A percentile compares a stretch with the other conserved stretches of the same genome.
Conservation (phyloP, 2,888 invertebrate species). For the Drosophila monieri region DNA sequence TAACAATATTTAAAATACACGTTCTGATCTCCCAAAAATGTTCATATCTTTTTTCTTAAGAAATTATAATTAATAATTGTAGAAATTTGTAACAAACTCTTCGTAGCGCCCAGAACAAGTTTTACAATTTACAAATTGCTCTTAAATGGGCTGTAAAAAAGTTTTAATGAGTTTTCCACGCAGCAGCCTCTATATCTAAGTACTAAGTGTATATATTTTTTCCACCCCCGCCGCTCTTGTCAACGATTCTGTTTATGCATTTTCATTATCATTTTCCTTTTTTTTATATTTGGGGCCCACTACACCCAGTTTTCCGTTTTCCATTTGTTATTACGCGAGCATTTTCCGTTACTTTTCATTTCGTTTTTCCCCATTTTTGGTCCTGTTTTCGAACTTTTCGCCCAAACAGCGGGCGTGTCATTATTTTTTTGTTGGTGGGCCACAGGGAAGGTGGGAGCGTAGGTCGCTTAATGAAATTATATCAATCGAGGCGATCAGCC, state of each 20-base stretch:
- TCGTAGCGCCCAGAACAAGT: slow-evolving; percentile 46
- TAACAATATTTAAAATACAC: neutral
- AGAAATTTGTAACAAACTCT: slow-evolving; percentile 45
- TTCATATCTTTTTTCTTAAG: neutral
- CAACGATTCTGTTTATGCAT: slow-evolving; percentile 52
- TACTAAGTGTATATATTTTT: slow-evolving; percentile 10
- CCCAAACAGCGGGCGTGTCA: slow-evolving; percentile 36
- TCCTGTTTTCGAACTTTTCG: slow-evolving; percentile 19
- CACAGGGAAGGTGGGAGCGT: slow-evolving; percentile 11
- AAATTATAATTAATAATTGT: slow-evolving; percentile 65
- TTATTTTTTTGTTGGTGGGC: slow-evolving; percentile 4
- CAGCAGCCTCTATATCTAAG: slow-evolving; percentile 41
- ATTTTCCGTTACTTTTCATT: slow-evolving; percentile 41
- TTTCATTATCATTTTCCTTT: slow-evolving; percentile 66
- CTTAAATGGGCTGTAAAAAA: slow-evolving; percentile 84
- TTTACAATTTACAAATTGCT: slow-evolving; percentile 83
- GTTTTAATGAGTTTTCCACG: slow-evolving; percentile 83
- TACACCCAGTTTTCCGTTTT: slow-evolving; percentile 44
- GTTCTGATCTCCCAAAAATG: neutral
- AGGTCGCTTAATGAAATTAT: slow-evolving; percentile 70
- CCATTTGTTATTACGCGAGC: slow-evolving; percentile 39
- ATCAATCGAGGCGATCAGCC: slow-evolving; percentile 62
- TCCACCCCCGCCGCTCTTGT: neutral
- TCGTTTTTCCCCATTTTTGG: slow-evolving; percentile 19
- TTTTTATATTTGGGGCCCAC: slow-evolving; percentile 18